A percentile compares a stretch with the other conserved stretches of the same genome.
These are phyloP conservation scores for Choristoneura rosaceana DNA, from an alignment of 2,888 invertebrate species.

Conservation along the genomic window DNA sequence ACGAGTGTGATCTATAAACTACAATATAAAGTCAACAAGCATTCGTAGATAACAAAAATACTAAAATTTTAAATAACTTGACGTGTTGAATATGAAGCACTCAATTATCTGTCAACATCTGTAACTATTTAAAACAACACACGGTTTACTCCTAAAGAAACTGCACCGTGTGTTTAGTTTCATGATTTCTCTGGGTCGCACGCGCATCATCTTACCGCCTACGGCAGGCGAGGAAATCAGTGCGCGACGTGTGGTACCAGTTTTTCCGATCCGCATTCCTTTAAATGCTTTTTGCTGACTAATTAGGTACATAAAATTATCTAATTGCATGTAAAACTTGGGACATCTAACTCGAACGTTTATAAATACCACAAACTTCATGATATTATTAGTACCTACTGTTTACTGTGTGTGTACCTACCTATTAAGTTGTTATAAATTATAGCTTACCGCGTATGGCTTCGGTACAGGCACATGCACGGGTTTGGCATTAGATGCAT, in stretches of 20 bases:
- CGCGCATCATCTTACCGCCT: conserved; percentile 73
- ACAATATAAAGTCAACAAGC: too few species aligned
- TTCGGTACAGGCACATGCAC: conserved; percentile 74
- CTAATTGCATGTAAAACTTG: neutral
- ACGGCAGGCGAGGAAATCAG: conserved; percentile 76
- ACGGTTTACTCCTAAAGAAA: conserved; percentile 43
- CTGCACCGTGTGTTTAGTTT: conserved; percentile 61
- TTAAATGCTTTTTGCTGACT: conserved; percentile 65
- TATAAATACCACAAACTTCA: conserved; percentile 43
- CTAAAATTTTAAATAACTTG: too few species aligned
- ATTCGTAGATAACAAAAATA: too few species aligned
- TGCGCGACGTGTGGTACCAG: conserved; percentile 75
- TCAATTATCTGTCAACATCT: too few species aligned
- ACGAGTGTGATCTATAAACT: too few species aligned
- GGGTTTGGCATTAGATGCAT: conserved; percentile 70
- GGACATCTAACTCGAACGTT: neutral
- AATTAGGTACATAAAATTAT: conserved; percentile 61
- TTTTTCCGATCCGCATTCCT: conserved; percentile 83
- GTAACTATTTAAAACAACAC: too few species aligned
- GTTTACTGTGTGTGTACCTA: too few species aligned
- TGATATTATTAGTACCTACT: neutral
- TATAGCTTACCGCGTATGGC: conserved; percentile 75
- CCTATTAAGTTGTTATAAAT: neutral
- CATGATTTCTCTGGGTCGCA: conserved; percentile 75
- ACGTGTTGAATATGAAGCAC: too few species aligned